phyloP scores from a whole-genome alignment of 2,888 invertebrate genomes.

The Pseudococcus jackbeardsleyi region DNA sequence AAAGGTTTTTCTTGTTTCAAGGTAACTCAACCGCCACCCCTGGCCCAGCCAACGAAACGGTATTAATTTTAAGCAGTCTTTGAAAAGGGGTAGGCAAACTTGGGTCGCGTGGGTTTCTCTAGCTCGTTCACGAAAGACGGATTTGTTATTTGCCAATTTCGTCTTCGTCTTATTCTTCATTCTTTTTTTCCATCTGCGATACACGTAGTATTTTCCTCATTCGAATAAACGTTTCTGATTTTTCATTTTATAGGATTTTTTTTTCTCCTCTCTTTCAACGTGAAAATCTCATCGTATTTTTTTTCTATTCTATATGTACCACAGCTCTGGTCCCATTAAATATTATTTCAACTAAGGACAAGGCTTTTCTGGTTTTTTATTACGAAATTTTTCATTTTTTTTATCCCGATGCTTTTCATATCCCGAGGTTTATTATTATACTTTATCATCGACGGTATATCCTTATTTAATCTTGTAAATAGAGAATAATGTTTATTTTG shows the following conservation, averaged over 20 bases:
- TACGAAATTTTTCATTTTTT: not conserved
- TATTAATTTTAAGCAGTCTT: slow-evolving; percentile 2
- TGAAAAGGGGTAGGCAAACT: not conserved
- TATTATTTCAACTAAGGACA: not conserved
- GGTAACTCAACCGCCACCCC: not conserved
- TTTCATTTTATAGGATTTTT: not conserved
- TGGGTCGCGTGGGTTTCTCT: not conserved
- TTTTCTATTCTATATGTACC: not conserved
- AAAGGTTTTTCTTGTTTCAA: slow-evolving; percentile 26
- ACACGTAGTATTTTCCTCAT: not conserved
- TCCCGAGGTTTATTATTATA: not conserved
- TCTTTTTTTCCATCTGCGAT: not conserved
- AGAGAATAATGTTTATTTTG: not conserved
- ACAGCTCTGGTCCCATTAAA: not conserved
- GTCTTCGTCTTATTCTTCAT: not conserved
- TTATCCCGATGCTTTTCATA: not conserved
- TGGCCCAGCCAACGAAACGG: not conserved
- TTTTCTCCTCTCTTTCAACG: not conserved
- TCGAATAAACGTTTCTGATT: not conserved
- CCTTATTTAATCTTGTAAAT: not conserved
- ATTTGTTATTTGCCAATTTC: slow-evolving; percentile 1
- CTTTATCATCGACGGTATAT: not conserved
- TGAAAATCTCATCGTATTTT: not conserved
- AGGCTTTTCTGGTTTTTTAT: not conserved
- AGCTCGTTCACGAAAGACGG: not conserved